A percentile compares a stretch with the other conserved stretches of the same genome.
Conservation (phyloP, 2,113 vertebrate species). For the Eulacestoma nigropectus region DNA sequence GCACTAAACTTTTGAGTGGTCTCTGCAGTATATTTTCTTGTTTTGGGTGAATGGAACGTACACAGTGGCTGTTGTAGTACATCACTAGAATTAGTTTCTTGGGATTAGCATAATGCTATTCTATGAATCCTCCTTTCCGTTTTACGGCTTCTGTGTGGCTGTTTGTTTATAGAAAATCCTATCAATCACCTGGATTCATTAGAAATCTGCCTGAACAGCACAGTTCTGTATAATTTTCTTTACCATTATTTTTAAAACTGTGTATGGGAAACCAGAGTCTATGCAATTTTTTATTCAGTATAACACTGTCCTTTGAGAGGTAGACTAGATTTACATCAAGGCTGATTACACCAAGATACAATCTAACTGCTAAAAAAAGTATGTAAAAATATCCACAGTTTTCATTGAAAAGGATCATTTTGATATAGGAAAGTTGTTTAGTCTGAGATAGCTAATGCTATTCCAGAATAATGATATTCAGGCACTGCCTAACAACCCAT, state of each 20-base stretch:
- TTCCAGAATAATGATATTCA: constrained; percentile 60
- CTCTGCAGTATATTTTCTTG: constrained; percentile 68
- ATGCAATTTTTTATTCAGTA: constrained; percentile 62
- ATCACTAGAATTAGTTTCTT: constrained; percentile 75
- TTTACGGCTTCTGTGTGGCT: constrained; percentile 69
- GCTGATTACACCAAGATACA: constrained; percentile 64
- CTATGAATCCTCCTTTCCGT: constrained; percentile 65
- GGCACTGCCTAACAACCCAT: constrained; percentile 6
- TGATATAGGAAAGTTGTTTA: constrained; percentile 65
- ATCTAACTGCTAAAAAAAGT: constrained; percentile 62
- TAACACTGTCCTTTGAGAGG: constrained; percentile 65
- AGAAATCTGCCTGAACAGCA: constrained; percentile 71
- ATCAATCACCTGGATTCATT: constrained; percentile 74
- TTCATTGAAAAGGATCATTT: constrained; percentile 66
- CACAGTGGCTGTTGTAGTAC: constrained; percentile 49
- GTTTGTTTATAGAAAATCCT: constrained; percentile 72
- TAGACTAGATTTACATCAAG: constrained; percentile 68
- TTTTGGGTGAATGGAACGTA: constrained; percentile 49
- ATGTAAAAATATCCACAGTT: constrained; percentile 55
- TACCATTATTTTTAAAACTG: constrained; percentile 63
- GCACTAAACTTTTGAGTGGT: constrained; percentile 58
- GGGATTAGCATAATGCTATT: constrained; percentile 76
- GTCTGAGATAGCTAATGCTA: constrained; percentile 52
- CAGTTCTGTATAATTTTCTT: constrained; percentile 69
- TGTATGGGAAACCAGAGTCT: constrained; percentile 50